Evolutionary conservation across 23 tunicate genomes (phyloP).

Genomic region (Aplidium turbinatum): DNA sequence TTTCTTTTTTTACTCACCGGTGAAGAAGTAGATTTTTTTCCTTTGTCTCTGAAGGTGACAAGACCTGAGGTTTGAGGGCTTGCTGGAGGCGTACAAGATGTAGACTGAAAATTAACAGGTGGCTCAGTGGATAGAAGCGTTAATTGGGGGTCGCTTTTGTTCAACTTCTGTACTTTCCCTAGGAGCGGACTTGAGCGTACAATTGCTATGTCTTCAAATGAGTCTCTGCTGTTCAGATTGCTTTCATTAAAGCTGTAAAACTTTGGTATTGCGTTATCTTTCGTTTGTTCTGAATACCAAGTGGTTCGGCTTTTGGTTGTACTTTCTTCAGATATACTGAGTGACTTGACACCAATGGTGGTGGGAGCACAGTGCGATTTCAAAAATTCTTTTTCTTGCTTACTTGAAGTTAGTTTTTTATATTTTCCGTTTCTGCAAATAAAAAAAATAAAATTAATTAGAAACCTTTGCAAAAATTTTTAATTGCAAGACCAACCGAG

Average conservation of each 20-base stretch:
- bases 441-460: neutral
- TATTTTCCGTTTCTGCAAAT: neutral
- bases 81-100: neutral
- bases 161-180: neutral
- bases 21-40: too few species aligned
- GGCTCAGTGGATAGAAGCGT: neutral
- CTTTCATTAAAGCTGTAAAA: neutral
- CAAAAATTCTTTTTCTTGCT: neutral
- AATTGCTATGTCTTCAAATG: too few species aligned
- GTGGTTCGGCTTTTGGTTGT: neutral
- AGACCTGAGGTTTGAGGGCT: neutral
- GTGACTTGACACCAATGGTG: neutral
- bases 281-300: conserved; percentile 21
- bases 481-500: too few species aligned
- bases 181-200: neutral
- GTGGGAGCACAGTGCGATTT: neutral
- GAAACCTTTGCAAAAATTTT: too few species aligned
- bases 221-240: neutral
- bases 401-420: neutral
- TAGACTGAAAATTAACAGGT: neutral
- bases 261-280: neutral
- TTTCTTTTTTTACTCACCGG: conserved; percentile 1
- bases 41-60: neutral
- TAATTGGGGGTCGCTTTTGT: neutral
- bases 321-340: neutral